Percentiles rank a stretch among this genome's conserved stretches.
These are phyloP conservation scores for Lordiphosa stackelbergi DNA, from an alignment of 1,140 invertebrate species.

Conservation along the genomic window DNA sequence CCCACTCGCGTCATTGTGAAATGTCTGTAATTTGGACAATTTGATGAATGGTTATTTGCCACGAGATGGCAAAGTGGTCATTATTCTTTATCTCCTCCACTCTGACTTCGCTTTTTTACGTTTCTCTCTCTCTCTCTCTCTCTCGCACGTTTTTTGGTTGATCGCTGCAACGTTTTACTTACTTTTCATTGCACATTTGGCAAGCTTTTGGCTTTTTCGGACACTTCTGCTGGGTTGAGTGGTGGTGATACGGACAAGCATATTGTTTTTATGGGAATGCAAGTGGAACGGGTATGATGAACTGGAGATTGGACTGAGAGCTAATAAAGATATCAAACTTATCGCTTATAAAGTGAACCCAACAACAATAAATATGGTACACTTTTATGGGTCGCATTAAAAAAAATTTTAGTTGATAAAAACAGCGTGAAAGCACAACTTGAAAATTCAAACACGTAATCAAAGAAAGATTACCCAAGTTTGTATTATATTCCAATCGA, in stretches of 20 bases:
- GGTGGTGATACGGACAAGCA: neutral
- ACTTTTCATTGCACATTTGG: conserved; percentile 53
- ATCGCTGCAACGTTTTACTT: conserved; percentile 55
- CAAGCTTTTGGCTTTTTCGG: conserved; percentile 29
- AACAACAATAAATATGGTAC: no score
- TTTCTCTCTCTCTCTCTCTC: conserved; percentile 5
- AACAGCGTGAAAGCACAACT: no score
- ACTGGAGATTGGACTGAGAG: no score
- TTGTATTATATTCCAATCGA: no score
- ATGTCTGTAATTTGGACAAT: conserved; percentile 77
- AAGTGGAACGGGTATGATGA: no score
- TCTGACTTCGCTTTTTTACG: conserved; percentile 8
- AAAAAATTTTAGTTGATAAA: no score
- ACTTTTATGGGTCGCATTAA: no score
- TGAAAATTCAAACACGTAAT: no score
- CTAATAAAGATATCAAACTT: no score
- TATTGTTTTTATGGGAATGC: no score
- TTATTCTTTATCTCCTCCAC: conserved; percentile 71
- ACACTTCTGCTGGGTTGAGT: conserved; percentile 9
- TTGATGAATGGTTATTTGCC: conserved; percentile 78
- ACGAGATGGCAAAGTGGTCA: conserved; percentile 77
- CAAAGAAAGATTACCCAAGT: no score
- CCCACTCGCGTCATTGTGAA: conserved; percentile 70
- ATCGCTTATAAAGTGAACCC: no score
- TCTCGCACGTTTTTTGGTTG: conserved; percentile 26